Evolutionary conservation across 2,888 invertebrate species (phyloP), one percentile per base, ranked within the genome.

Genomic region (Platycheirus rosarum): DNA sequence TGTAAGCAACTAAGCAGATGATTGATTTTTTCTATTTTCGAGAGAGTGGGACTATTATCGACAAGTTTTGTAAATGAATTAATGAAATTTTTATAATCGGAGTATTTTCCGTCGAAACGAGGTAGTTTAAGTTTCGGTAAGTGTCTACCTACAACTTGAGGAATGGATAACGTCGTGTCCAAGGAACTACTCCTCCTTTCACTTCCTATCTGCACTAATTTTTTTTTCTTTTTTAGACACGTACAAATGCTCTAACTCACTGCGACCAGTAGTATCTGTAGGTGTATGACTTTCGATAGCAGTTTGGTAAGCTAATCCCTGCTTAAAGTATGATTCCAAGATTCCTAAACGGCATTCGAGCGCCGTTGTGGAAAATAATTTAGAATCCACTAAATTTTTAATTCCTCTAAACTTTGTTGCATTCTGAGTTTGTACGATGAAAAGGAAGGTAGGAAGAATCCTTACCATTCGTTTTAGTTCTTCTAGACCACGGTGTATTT

Each of bases 11-110:
- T 29, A 6, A 78, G 16, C n/a, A 68, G 13, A 32, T 70, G 46
- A 60, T 80, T 70, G 8, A 84, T 78, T 26, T 74, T 70, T 55
- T 84, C 74, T 2, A 78, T 78, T 8, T 14, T 63, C 1, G 73
- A 26, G 7, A 77, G 32, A 4, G 53, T 55, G 0, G n/a, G 6
- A 16, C 77, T 44, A 44, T 42, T 48, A 18, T 77, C 18, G 4
- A 73, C 63, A 13, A 73, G 49, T 49, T 53, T 82, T 8, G 49
- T 53, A 20, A 57, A 82, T 7, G 42, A 68, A 6, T 35, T 26
- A 11, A 77, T 77, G 8, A 73, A 77, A 37, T 73, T 71, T 16
- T 57, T 68, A n/a, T 65, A 66, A 2, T 80, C 78, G 8, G 62
- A 18, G 37, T 79, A 69, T 20, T 73, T 78, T 2, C 71, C 78